A percentile compares a stretch with the other conserved stretches of the same genome.
Conservation (phyloP, 2,888 invertebrate genomes). For the Metellina segmentata region DNA sequence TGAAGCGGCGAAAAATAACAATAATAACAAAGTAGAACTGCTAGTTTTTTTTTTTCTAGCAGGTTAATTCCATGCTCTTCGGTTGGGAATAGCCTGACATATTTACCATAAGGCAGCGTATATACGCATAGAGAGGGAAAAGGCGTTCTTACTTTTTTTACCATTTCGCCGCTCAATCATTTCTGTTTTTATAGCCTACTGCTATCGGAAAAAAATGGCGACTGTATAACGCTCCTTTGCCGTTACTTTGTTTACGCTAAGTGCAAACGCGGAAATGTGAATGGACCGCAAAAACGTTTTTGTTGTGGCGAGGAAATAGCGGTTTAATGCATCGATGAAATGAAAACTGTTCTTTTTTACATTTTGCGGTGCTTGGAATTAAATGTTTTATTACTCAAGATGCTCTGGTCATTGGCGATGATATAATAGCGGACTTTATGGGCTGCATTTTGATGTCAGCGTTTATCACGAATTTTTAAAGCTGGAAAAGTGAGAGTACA, state of each 20-base stretch:
- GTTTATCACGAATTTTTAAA: not conserved
- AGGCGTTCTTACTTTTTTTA: not conserved
- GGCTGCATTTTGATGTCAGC: not conserved
- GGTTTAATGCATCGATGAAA: not conserved
- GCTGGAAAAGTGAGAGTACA: not conserved
- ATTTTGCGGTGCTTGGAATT: not conserved
- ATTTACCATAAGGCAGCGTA: constrained; percentile 15
- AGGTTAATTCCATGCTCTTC: not conserved
- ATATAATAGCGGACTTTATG: not conserved
- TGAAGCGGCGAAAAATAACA: constrained; percentile 1
- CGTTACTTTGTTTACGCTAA: not conserved
- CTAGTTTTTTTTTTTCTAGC: constrained; percentile 5
- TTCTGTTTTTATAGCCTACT: not conserved
- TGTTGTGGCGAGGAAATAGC: not conserved
- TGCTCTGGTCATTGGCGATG: not conserved
- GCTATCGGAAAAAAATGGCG: not conserved
- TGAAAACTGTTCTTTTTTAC: not conserved
- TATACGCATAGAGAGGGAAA: not conserved
- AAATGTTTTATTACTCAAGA: not conserved
- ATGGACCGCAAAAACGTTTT: not conserved
- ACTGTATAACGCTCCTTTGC: not conserved
- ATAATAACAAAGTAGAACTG: not conserved
- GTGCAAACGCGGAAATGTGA: not conserved
- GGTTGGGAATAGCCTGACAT: constrained; percentile 5
- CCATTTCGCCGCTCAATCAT: not conserved